Conservation (phyloP, 2,113 vertebrate genomes). For the Alces alces region DNA sequence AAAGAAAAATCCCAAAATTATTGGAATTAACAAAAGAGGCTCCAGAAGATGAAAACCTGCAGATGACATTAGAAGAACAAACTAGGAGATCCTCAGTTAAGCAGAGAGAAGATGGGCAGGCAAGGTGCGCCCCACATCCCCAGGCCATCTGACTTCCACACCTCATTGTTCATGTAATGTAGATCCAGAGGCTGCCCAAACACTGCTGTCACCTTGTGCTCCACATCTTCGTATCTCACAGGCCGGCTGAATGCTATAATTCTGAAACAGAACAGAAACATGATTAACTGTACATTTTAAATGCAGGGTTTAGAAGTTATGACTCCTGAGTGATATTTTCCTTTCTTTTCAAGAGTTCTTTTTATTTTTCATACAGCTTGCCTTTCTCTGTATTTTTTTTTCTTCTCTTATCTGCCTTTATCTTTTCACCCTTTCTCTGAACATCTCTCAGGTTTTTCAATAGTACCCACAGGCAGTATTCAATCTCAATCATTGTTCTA, state of each 20-base stretch:
- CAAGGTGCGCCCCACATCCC: neutral
- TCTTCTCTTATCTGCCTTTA: neutral
- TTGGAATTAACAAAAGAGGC: slow-evolving; percentile 13
- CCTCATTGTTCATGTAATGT: slow-evolving; percentile 97
- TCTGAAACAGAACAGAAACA: slow-evolving; percentile 70
- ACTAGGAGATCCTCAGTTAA: neutral
- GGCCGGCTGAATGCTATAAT: slow-evolving; percentile 94
- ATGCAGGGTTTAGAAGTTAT: neutral
- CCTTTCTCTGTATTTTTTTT: neutral
- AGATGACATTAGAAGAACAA: neutral
- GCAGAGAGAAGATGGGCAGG: neutral
- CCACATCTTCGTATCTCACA: slow-evolving; percentile 92
- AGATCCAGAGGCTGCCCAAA: slow-evolving; percentile 94
- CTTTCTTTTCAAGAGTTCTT: neutral
- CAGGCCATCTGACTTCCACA: slow-evolving; percentile 58
- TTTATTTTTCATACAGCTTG: neutral
- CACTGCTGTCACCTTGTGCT: slow-evolving; percentile 91
- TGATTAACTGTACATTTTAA: slow-evolving; percentile 19
- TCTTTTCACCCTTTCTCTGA: neutral
- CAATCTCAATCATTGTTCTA: neutral
- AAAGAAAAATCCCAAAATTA: neutral
- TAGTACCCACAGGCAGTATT: neutral
- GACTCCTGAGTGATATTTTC: neutral
- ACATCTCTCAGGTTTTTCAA: neutral
- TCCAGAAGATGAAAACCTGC: slow-evolving; percentile 39